These are phyloP conservation scores for Setophaga kirtlandii DNA, from an alignment of 2,113 vertebrate species.

Conservation along the genomic window DNA sequence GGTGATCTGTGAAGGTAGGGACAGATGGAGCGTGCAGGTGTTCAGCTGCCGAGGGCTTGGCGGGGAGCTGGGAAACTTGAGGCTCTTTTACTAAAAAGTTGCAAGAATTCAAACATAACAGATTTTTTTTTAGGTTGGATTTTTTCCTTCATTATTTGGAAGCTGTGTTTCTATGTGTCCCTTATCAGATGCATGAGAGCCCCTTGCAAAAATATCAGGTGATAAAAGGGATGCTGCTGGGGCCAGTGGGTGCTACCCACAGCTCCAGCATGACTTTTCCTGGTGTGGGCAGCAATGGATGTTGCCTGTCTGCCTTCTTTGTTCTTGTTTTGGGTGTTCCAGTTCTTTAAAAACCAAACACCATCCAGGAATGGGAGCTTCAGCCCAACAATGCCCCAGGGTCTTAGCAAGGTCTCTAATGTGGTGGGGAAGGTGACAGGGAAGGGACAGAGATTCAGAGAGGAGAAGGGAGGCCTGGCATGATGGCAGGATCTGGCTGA, in stretches of 20 bases:
- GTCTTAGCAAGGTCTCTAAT: background rate
- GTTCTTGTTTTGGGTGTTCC: background rate
- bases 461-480: background rate
- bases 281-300: background rate
- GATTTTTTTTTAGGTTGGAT: background rate
- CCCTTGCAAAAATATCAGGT: background rate
- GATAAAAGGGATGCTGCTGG: background rate
- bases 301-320: background rate
- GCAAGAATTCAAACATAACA: background rate
- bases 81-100: background rate
- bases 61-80: background rate
- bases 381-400: background rate
- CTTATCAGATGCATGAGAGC: background rate
- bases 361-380: rapidly evolving
- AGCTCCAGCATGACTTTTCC: background rate
- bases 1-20: background rate
- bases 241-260: background rate
- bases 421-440: background rate
- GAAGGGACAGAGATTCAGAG: background rate
- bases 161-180: background rate
- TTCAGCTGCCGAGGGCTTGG: background rate
- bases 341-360: background rate
- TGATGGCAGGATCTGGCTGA: background rate
- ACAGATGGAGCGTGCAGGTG: conserved; percentile 39
- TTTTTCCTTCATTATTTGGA: background rate